Conservation (phyloP, 2,888 invertebrate genomes). For the Rhingia campestris region DNA sequence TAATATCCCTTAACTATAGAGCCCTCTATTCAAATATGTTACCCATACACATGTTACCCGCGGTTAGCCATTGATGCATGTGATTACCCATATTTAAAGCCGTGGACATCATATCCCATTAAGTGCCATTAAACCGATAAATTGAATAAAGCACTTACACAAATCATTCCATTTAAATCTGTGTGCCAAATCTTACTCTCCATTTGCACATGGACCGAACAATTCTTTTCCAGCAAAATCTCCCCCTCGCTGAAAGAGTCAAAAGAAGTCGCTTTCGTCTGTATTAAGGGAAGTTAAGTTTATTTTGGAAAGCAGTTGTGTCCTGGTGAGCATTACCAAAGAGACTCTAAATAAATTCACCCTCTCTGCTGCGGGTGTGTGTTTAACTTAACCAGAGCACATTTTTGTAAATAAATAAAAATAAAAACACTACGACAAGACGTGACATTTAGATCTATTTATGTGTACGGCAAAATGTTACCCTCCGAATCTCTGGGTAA, state of each 20-base stretch:
- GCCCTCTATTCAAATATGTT: background rate
- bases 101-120: slow-evolving; percentile 49
- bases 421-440: slow-evolving; percentile 41
- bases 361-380: slow-evolving; percentile 20
- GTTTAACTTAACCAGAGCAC: slow-evolving; percentile 63
- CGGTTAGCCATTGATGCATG: slow-evolving; percentile 46
- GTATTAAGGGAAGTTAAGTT: slow-evolving; percentile 30
- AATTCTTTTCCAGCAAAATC: slow-evolving; percentile 29
- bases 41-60: slow-evolving; percentile 1
- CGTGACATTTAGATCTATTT: slow-evolving; percentile 57
- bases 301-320: slow-evolving; percentile 51
- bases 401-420: slow-evolving; percentile 70
- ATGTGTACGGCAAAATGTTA: slow-evolving; percentile 40
- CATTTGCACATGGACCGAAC: slow-evolving; percentile 43
- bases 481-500: slow-evolving; percentile 22
- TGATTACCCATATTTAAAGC: slow-evolving; percentile 47
- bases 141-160: slow-evolving; percentile 71
- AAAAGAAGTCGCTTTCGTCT: slow-evolving; percentile 1
- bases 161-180: slow-evolving; percentile 68
- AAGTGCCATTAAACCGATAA: slow-evolving; percentile 62
- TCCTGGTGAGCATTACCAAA: slow-evolving; percentile 34
- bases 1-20: background rate
- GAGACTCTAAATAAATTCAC: slow-evolving; percentile 61
- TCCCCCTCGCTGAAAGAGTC: slow-evolving; percentile 19
- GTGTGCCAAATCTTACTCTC: slow-evolving; percentile 60